Conservation (phyloP, 2,113 vertebrate species). For the Phoenicopterus ruber region DNA sequence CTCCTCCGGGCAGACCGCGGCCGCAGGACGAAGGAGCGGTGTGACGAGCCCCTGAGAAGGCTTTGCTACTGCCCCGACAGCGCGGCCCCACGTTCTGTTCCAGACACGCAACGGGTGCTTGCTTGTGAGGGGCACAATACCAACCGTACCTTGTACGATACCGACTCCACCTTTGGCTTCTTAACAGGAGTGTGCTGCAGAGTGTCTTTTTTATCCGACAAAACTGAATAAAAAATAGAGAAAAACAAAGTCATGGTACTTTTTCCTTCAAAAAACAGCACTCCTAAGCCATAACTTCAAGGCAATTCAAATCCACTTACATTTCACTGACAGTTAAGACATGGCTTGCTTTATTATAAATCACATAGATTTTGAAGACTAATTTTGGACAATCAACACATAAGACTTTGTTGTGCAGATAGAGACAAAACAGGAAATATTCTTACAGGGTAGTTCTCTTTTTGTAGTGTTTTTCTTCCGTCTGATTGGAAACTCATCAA, state of each 20-base stretch:
- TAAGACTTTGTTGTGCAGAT: background rate
- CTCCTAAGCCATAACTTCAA: background rate
- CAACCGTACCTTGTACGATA: constrained; percentile 81
- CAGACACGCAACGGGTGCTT: background rate
- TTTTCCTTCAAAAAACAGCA: background rate
- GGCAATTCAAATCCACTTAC: background rate
- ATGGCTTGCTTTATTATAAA: background rate
- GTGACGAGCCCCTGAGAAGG: background rate
- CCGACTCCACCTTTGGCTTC: constrained; percentile 86
- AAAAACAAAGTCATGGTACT: background rate
- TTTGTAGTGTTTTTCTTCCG: constrained; percentile 92
- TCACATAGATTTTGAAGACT: background rate
- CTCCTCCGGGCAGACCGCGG: background rate
- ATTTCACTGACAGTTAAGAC: background rate
- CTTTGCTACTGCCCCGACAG: background rate
- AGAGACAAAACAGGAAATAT: background rate
- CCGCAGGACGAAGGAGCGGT: background rate
- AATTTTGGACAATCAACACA: background rate
- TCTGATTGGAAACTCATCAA: constrained; percentile 97
- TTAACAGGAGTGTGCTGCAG: constrained; percentile 78
- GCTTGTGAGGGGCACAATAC: background rate
- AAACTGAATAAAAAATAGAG: constrained; percentile 74
- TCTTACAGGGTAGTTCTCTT: constrained; percentile 94
- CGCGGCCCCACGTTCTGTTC: background rate
- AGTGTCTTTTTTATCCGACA: constrained; percentile 88